A percentile compares a stretch with the other conserved stretches of the same genome.
phyloP scores from a whole-genome alignment of 2,797 vertebrate genomes.

The Tenualosa thibaudeaui region DNA sequence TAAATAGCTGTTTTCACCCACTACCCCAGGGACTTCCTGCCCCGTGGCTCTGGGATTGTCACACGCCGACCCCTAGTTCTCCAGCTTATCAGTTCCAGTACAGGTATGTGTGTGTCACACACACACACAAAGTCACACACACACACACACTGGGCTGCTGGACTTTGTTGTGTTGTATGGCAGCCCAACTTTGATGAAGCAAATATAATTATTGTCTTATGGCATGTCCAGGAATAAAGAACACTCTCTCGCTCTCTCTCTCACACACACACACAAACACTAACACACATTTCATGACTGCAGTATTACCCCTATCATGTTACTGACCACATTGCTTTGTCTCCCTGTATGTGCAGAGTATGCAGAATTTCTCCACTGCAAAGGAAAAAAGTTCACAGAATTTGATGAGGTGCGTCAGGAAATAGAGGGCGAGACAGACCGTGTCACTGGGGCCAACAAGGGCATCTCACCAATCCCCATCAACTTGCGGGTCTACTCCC shows the following conservation, averaged over 20 bases:
- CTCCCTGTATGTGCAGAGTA: constrained; percentile 75
- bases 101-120: constrained; percentile 74
- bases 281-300: constrained; percentile 19
- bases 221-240: background rate
- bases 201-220: no score
- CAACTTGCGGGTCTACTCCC: constrained; percentile 91
- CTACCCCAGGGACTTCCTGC: constrained; percentile 88
- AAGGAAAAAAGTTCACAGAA: constrained; percentile 94
- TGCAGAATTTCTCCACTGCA: constrained; percentile 94
- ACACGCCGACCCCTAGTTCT: constrained; percentile 94
- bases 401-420: constrained; percentile 96
- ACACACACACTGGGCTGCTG: no score
- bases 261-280: no score
- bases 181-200: no score
- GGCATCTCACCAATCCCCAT: constrained; percentile 93
- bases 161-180: background rate
- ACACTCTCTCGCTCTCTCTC: no score
- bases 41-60: constrained; percentile 94
- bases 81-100: constrained; percentile 92
- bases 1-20: background rate
- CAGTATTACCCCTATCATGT: constrained; percentile 31
- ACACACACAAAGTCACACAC: constrained; percentile 10
- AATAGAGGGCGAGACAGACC: constrained; percentile 90
- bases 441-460: constrained; percentile 90
- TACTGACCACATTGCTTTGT: background rate